phyloP scores from a whole-genome alignment of 2,113 vertebrate genomes.

The Serinus canaria region DNA sequence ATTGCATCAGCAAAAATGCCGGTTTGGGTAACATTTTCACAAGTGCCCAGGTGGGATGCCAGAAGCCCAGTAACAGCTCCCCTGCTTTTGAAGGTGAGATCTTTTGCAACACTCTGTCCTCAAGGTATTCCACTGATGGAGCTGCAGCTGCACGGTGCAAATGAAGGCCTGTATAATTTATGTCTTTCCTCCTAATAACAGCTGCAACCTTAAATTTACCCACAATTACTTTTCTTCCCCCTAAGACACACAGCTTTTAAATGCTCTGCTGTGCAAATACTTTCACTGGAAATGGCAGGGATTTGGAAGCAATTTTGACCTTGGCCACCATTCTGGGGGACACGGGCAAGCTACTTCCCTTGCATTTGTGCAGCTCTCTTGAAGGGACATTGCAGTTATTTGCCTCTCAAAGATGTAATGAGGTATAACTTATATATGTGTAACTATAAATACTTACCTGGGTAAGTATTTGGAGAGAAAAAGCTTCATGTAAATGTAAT shows the following conservation, averaged over 20 bases:
- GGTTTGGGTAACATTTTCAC: background rate
- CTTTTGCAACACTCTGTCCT: constrained; percentile 35
- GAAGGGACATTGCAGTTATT: background rate
- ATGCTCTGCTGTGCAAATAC: background rate
- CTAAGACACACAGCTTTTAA: background rate
- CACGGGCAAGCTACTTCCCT: background rate
- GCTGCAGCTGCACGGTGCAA: background rate
- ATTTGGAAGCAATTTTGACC: background rate
- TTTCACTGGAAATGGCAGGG: background rate
- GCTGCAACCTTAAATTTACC: background rate
- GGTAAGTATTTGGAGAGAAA: background rate
- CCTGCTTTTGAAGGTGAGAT: constrained; percentile 27
- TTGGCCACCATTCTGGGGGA: background rate
- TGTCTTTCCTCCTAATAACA: background rate
- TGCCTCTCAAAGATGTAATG: background rate
- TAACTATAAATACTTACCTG: background rate
- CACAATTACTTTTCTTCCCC: background rate
- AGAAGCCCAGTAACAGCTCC: background rate
- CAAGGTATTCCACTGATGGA: background rate
- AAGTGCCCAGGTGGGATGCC: background rate
- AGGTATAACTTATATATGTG: background rate
- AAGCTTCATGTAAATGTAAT: background rate
- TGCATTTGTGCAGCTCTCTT: background rate
- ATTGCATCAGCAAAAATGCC: background rate
- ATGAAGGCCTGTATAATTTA: background rate